phyloP scores from a whole-genome alignment of 1,140 invertebrate species.

The Phortica variegata region DNA sequence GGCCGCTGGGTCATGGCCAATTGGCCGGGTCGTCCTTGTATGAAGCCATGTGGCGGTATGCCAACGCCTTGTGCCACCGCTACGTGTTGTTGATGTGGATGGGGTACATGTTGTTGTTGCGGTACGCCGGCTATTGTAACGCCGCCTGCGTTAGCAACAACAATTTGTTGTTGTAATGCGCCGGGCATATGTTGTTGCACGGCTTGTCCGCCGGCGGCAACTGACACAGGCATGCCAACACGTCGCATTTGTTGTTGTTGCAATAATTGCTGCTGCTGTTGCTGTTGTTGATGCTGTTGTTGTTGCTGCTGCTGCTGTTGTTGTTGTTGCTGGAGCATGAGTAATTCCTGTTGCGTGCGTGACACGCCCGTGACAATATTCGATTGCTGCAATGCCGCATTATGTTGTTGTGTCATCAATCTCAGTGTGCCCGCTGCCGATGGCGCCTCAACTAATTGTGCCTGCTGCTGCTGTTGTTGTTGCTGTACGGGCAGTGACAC shows the following conservation, averaged over 20 bases:
- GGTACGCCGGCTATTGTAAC: conserved; percentile 25
- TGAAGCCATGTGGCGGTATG: conserved; percentile 31
- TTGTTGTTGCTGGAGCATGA: conserved; percentile 44
- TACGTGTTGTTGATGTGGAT: conserved; percentile 22
- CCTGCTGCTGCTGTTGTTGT: conserved; percentile 26
- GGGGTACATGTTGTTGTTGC: conserved; percentile 8
- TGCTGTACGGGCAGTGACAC: conserved; percentile 36
- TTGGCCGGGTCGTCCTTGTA: conserved; percentile 42
- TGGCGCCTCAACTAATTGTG: conserved; percentile 59
- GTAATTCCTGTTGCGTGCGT: conserved; percentile 41
- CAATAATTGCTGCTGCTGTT: conserved; percentile 37
- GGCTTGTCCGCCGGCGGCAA: conserved; percentile 18
- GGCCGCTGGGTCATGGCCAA: conserved; percentile 63
- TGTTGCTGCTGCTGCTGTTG: conserved; percentile 32
- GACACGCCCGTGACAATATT: conserved; percentile 26
- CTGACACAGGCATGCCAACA: conserved; percentile 59
- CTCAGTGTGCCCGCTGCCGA: conserved; percentile 72
- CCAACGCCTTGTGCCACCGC: conserved; percentile 29
- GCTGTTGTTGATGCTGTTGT: conserved; percentile 26
- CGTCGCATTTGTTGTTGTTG: conserved; percentile 51
- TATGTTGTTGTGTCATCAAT: conserved; percentile 79
- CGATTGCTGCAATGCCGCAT: conserved; percentile 59
- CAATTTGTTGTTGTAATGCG: conserved; percentile 45
- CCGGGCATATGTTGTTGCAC: conserved; percentile 27
- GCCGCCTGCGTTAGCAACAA: conserved; percentile 24